These are phyloP conservation scores for Xylota sylvarum DNA, from an alignment of 2,888 invertebrate genomes.

Conservation along the genomic window DNA sequence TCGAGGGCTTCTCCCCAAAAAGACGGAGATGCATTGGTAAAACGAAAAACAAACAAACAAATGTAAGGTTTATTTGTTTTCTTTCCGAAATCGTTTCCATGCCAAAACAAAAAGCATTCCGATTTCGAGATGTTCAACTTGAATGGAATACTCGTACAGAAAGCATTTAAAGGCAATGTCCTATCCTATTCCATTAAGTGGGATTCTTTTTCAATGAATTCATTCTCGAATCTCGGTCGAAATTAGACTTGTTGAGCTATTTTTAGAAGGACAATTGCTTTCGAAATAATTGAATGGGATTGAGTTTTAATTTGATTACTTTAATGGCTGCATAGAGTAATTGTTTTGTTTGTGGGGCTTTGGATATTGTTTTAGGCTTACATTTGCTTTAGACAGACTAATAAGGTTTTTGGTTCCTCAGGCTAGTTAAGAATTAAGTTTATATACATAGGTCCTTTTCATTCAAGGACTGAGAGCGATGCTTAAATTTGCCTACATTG, in stretches of 20 bases:
- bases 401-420: too few relatives aligned
- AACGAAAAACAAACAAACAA: neutral
- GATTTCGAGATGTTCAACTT: neutral
- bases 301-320: neutral
- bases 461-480: too few relatives aligned
- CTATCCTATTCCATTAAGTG: neutral
- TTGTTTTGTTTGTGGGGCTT: neutral
- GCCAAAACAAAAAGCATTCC: neutral
- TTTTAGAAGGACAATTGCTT: neutral
- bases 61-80: neutral
- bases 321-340: neutral
- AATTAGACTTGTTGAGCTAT: slow-evolving; percentile 5
- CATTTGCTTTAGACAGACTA: neutral
- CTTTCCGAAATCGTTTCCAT: neutral
- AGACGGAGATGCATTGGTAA: neutral
- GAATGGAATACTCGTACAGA: neutral
- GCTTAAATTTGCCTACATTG: too few relatives aligned
- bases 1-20: neutral
- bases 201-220: slow-evolving; percentile 1
- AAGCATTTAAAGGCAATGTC: neutral
- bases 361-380: too few relatives aligned
- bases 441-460: too few relatives aligned
- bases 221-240: neutral
- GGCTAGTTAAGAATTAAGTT: too few relatives aligned
- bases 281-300: neutral